Base-by-base conservation (phyloP, 2,888 invertebrate genomes). In the Eupithecia tripunctaria region DNA sequence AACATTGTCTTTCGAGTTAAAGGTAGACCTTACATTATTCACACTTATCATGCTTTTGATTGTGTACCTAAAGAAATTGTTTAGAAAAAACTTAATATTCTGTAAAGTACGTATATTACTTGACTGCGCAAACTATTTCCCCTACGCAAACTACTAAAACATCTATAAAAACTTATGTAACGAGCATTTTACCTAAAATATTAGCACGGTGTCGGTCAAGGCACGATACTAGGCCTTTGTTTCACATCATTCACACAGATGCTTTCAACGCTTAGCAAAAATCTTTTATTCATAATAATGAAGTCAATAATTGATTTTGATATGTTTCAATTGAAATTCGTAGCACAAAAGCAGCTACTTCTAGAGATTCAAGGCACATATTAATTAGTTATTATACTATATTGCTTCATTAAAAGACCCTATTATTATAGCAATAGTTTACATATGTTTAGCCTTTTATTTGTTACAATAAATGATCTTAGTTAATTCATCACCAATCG, bases 161-260 rank as follows among this genome's bases (percentile, higher is more conserved):
- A 63, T 32, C 51, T 66, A 71, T 68, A 66, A 69, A 71, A 60
- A 68, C 65, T 68, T 68, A 74, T 66, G 67, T 72, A 68, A 64
- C 67, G 43, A 64, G 41, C 25, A 27, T 51, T 63, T 41, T 73
- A 51, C 66, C 67, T 68, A 64, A 71, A 81, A 73, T 79, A 79
- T 43, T 76, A 75, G 47, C 27, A 66, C 38, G 78, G 62, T 43
- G 71, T 78, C 70, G 72, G 62, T 18, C 84, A 88, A 89, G 90
- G 87, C 88, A 88, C 87, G 71, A 71, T 76, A 70, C 77, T 85
- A 88, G 86, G 85, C 84, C 81, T 73, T 69, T 75, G 76, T 43
- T 62, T 51, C 59, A 64, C 56, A 72, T 67, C 64, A 21, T 67
- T 59, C 21, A 47, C 47, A 63, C 63, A 41, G 69, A 67, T 59